phyloP scores from a whole-genome alignment of 2,113 vertebrate genomes.

The Rhombomys opimus region DNA sequence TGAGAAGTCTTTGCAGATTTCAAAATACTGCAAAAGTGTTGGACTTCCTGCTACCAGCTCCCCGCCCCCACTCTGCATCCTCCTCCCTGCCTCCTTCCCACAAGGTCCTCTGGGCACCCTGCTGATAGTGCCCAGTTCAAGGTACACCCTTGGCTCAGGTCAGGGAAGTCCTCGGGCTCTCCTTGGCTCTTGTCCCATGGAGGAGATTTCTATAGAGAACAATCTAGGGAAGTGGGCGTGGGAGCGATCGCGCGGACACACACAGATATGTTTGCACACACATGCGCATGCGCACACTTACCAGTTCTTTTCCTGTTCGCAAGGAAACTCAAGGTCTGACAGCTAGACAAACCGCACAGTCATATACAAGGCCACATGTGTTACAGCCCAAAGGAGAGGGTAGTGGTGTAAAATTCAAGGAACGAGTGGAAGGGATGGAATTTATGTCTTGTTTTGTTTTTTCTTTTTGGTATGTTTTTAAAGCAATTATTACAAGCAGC shows the following conservation, averaged over 20 bases:
- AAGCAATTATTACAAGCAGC: slow-evolving; percentile 9
- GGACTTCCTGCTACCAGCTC: background rate
- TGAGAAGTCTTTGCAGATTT: slow-evolving; percentile 1
- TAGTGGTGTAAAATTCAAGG: background rate
- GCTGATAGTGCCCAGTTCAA: background rate
- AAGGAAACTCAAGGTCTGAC: slow-evolving; percentile 55
- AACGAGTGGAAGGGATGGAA: background rate
- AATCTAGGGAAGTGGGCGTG: slow-evolving; percentile 74
- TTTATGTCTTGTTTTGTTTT: slow-evolving; percentile 33
- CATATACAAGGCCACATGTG: background rate
- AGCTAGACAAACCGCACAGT: slow-evolving; percentile 5
- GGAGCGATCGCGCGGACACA: background rate
- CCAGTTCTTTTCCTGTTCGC: slow-evolving; percentile 57
- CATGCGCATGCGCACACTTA: background rate
- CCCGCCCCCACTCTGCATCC: background rate
- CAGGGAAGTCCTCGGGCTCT: slow-evolving; percentile 80
- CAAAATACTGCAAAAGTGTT: background rate
- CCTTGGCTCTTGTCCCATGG: slow-evolving; percentile 70
- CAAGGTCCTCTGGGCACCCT: background rate
- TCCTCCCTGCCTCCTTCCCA: slow-evolving; percentile 7
- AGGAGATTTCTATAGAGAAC: slow-evolving; percentile 78
- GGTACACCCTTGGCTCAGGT: slow-evolving; percentile 68
- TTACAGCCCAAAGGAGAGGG: background rate
- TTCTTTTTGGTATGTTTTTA: background rate
- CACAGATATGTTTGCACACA: background rate